phyloP scores from a whole-genome alignment of 2,888 invertebrate genomes.

The Andrena haemorrhoa region DNA sequence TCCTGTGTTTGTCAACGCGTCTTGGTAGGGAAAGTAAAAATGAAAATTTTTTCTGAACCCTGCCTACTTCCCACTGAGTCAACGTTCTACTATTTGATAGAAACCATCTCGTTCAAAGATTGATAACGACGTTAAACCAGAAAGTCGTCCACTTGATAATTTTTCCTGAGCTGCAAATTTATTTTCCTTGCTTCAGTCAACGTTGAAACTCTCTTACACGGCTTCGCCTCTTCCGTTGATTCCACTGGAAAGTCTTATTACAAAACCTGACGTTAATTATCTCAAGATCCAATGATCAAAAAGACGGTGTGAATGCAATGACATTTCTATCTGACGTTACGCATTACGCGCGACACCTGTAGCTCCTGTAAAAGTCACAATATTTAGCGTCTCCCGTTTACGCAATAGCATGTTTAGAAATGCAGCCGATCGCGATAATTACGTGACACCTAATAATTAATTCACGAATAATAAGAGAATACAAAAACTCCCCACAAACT shows the following conservation, averaged over 20 bases:
- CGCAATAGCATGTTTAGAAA: not conserved
- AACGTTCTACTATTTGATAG: too few relatives aligned
- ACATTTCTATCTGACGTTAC: too few relatives aligned
- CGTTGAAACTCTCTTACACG: too few relatives aligned
- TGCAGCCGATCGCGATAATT: not conserved
- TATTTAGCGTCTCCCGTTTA: constrained; percentile 2
- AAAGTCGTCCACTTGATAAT: too few relatives aligned
- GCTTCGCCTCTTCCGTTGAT: not conserved
- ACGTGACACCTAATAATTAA: not conserved
- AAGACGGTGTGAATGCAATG: not conserved
- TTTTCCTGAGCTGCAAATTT: too few relatives aligned
- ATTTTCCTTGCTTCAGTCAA: too few relatives aligned
- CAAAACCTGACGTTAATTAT: not conserved
- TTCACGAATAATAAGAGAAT: not conserved
- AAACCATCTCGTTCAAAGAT: too few relatives aligned
- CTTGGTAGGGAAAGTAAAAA: too few relatives aligned
- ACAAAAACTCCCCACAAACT: not conserved
- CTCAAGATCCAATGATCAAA: not conserved
- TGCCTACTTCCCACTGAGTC: too few relatives aligned
- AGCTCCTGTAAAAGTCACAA: not conserved
- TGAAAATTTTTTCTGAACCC: too few relatives aligned
- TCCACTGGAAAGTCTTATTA: not conserved
- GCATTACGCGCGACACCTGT: constrained; percentile 1
- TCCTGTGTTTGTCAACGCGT: too few relatives aligned
- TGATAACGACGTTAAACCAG: too few relatives aligned